Percentiles rank a stretch among this genome's conserved stretches.
Evolutionary conservation across 2,888 invertebrate species (phyloP).

Genomic region (Philonicus albiceps): DNA sequence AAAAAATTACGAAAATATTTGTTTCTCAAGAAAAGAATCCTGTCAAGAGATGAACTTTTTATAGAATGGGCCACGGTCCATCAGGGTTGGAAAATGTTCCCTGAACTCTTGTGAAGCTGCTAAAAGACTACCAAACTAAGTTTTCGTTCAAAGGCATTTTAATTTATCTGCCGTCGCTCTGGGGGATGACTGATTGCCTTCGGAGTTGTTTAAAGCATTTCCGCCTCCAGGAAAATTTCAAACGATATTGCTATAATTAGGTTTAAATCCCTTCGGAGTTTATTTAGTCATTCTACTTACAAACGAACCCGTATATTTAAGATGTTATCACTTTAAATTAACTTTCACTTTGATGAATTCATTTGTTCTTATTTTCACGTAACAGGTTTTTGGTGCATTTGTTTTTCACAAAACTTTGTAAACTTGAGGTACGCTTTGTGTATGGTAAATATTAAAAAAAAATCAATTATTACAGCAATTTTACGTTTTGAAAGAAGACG

Average conservation of each 20-base stretch:
- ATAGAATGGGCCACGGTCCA: background rate
- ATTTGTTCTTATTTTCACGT: background rate
- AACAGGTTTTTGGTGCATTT: background rate
- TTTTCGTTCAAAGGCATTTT: constrained; percentile 3
- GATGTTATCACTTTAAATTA: background rate
- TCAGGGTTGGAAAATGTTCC: background rate
- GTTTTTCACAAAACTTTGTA: background rate
- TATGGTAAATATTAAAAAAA: background rate
- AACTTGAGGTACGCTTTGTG: background rate
- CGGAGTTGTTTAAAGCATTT: background rate
- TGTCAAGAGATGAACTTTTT: background rate
- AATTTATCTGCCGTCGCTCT: background rate
- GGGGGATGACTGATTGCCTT: background rate
- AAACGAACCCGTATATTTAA: background rate
- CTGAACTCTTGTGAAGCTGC: background rate
- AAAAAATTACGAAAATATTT: constrained; percentile 9
- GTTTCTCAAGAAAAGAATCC: background rate
- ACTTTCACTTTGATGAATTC: background rate
- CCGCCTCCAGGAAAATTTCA: background rate
- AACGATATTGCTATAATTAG: background rate
- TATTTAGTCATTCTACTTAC: background rate
- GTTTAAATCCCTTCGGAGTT: background rate
- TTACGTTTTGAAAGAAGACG: background rate
- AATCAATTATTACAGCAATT: background rate
- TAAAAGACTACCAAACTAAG: constrained; percentile 2